phyloP scores from a whole-genome alignment of 2,888 invertebrate genomes.

The Chaitophorus viminalis region DNA sequence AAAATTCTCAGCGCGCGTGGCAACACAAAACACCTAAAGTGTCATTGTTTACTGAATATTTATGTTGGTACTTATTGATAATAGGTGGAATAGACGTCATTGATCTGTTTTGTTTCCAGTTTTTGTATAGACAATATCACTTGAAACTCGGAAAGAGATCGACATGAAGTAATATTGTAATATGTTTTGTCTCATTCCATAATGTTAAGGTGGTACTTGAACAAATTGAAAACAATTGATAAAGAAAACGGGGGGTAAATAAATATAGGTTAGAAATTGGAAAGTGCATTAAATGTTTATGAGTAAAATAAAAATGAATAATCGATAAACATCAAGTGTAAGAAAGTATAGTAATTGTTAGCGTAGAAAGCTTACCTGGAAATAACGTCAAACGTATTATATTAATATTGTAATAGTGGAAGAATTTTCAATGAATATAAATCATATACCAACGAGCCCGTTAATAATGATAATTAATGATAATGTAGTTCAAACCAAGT shows the following conservation, averaged over 20 bases:
- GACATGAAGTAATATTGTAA: neutral
- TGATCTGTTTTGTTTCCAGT: neutral
- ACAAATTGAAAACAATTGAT: neutral
- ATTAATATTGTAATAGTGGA: neutral
- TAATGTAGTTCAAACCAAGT: too few relatives aligned
- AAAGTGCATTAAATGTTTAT: neutral
- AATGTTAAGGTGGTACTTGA: neutral
- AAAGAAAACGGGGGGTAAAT: neutral
- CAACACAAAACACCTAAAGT: conserved; percentile 20
- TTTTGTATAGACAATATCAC: neutral
- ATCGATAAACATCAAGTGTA: neutral
- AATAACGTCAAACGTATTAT: neutral
- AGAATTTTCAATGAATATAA: neutral
- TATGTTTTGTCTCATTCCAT: neutral
- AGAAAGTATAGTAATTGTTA: neutral
- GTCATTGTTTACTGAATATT: conserved; percentile 24
- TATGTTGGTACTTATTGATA: conserved; percentile 19
- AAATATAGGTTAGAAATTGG: neutral
- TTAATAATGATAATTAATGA: too few relatives aligned
- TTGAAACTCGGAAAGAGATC: neutral
- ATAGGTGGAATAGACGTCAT: neutral
- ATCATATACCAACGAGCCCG: too few relatives aligned
- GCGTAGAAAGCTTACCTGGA: neutral
- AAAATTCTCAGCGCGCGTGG: conserved; percentile 11
- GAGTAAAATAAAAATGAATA: neutral